Percentiles rank a stretch among this genome's conserved stretches.
Evolutionary conservation across 2,797 vertebrate genomes (phyloP).

Genomic region (Esox lucius): DNA sequence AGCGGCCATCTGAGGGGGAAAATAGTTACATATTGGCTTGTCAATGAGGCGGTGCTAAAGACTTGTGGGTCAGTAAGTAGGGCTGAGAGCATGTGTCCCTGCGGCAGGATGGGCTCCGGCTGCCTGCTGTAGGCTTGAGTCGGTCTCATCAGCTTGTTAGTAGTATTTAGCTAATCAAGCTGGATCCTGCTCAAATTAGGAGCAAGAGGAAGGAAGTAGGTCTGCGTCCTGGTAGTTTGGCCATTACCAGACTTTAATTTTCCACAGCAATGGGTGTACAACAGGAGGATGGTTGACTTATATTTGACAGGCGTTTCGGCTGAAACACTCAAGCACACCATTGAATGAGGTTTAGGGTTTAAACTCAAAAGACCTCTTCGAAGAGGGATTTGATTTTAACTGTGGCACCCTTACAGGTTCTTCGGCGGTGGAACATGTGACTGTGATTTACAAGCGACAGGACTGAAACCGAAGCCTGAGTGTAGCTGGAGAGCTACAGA

Average conservation of each 20-base stretch:
- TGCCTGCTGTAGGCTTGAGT: not conserved
- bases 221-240: conserved; percentile 45
- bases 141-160: not conserved
- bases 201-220: conserved; percentile 40
- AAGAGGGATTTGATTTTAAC: conserved; percentile 47
- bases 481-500: conserved; percentile 27
- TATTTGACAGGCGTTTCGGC: conserved; percentile 24
- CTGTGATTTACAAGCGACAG: conserved; percentile 52
- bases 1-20: conserved; percentile 30
- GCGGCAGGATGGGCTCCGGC: conserved; percentile 41
- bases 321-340: no score
- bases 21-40: conserved; percentile 35
- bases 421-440: conserved; percentile 36
- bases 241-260: conserved; percentile 23
- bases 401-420: conserved; percentile 43
- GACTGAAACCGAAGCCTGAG: conserved; percentile 36
- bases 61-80: conserved; percentile 35
- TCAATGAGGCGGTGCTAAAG: conserved; percentile 46
- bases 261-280: conserved; percentile 28
- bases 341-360: not conserved
- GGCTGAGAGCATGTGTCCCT: conserved; percentile 31
- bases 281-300: conserved; percentile 28
- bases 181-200: conserved; percentile 47
- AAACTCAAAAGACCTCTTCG: conserved; percentile 10
- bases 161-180: conserved; percentile 4